Percentiles rank a stretch among this genome's conserved stretches.
These are phyloP conservation scores for Hypomecis punctinalis DNA, from an alignment of 2,888 invertebrate species.

Conservation along the genomic window DNA sequence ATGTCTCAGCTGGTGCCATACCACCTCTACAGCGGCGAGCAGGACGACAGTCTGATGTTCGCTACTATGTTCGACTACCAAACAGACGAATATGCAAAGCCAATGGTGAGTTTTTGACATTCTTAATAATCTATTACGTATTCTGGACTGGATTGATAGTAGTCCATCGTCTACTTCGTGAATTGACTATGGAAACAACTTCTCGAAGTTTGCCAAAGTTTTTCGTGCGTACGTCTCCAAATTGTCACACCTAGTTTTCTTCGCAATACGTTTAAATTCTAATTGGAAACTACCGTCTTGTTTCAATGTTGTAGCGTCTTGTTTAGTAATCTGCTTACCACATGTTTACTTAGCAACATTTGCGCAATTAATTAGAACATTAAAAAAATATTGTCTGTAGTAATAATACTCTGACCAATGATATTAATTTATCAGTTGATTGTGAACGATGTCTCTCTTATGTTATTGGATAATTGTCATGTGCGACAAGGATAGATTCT, in stretches of 20 bases:
- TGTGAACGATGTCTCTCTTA: slow-evolving; percentile 23
- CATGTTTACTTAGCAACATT: slow-evolving; percentile 20
- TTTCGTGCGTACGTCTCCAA: slow-evolving; percentile 23
- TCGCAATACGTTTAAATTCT: background rate
- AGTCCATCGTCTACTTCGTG: slow-evolving; percentile 44
- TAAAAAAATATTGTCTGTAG: slow-evolving; percentile 9
- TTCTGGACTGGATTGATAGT: background rate
- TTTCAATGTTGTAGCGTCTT: slow-evolving; percentile 1
- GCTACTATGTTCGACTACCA: slow-evolving; percentile 84
- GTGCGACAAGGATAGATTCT: slow-evolving; percentile 45
- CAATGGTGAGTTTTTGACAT: slow-evolving; percentile 67
- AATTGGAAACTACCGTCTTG: background rate
- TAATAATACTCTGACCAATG: slow-evolving; percentile 17
- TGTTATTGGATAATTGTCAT: slow-evolving; percentile 41
- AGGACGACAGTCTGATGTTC: slow-evolving; percentile 84
- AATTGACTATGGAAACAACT: slow-evolving; percentile 63
- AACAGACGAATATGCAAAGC: slow-evolving; percentile 76
- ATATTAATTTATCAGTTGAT: slow-evolving; percentile 39
- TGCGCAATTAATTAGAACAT: slow-evolving; percentile 21
- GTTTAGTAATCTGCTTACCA: slow-evolving; percentile 15
- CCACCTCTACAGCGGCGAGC: slow-evolving; percentile 76
- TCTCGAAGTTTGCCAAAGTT: slow-evolving; percentile 51
- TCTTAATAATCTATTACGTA: slow-evolving; percentile 8
- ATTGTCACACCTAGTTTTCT: slow-evolving; percentile 11
- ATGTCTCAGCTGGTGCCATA: slow-evolving; percentile 88